Evolutionary conservation across 2,797 vertebrate species (phyloP), one percentile per base, ranked within the genome.

Genomic region (Molossus molossus): DNA sequence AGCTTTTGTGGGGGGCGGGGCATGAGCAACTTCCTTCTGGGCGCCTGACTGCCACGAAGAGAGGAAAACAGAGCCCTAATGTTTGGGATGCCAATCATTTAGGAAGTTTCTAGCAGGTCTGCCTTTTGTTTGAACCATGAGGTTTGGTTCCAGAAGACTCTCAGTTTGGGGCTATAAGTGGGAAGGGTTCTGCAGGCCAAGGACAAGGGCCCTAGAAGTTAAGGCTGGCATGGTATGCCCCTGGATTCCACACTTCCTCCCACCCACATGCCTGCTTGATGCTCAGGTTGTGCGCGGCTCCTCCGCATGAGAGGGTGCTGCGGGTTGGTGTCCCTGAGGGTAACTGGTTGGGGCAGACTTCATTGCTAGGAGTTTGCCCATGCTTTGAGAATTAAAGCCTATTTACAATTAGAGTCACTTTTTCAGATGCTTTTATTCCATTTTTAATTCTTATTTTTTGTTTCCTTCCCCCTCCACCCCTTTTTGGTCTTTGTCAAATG

Each of bases 231-330:
- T 62, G n/a, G 15, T 84, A 0, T 82, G 69, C 4, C 20, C 14
- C 50, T 73, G 60, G 72, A 92, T 95, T 87, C 72, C 21, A 75
- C 97, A 67, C 87, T 81, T 85, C 92, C 20, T 11, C 93, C 86
- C 58, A 53, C 70, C 86, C 58, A 53, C 70, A 70, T 12, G 58
- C 64, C 93, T 90, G n/a, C 79, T 69, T 90, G 76, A 79, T 94
- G 90, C 57, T 91, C 92, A 95, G 91, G 90, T 96, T 94, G 96
- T 97, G 95, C 76, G 83, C 67, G 50, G 64, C 95, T 97, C 37
- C 82, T 98, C 94, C 96, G 93, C 93, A 95, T 97, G 94, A 96
- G 88, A 98, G 96, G 93, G 76, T 95, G 96, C 82, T 82, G 81
- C 95, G 97, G 75, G 89, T 97, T 97, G 88, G 88, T 69, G 73